A percentile compares a stretch with the other conserved stretches of the same genome.
Evolutionary conservation across 2,797 vertebrate species (phyloP).

Genomic region (Myiotriccus ornatus): DNA sequence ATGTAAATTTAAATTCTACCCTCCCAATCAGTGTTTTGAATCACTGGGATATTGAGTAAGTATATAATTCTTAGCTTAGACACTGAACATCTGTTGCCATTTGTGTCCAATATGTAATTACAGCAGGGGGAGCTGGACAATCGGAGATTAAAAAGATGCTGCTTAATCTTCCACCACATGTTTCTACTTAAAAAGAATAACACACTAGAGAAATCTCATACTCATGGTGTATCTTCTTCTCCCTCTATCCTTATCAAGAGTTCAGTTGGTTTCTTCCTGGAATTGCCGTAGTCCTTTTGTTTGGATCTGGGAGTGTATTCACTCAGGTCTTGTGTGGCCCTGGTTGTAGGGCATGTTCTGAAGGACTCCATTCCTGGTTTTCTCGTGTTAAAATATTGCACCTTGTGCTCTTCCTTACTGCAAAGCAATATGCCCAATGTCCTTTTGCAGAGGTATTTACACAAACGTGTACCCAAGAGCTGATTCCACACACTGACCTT

Average conservation of each 20-base stretch:
- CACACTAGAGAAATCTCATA: slow-evolving; percentile 15
- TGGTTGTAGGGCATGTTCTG: not conserved
- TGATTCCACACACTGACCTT: not conserved
- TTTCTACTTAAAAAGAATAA: slow-evolving; percentile 70
- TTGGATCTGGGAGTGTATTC: not conserved
- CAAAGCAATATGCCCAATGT: not conserved
- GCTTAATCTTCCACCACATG: slow-evolving; percentile 80
- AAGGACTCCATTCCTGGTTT: not conserved
- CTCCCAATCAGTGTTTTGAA: slow-evolving; percentile 52
- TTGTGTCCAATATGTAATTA: slow-evolving; percentile 80
- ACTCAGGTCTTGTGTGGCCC: not conserved
- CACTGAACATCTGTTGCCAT: slow-evolving; percentile 83
- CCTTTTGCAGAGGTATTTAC: not conserved
- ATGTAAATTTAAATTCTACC: slow-evolving; percentile 18
- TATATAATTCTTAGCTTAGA: slow-evolving; percentile 83
- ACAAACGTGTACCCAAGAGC: not conserved
- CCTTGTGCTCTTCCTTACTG: not conserved
- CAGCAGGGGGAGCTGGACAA: slow-evolving; percentile 80
- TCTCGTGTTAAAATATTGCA: not conserved
- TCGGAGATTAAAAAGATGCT: slow-evolving; percentile 78
- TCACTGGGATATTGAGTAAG: slow-evolving; percentile 76
- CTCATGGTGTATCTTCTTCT: not conserved
- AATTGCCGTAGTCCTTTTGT: not conserved
- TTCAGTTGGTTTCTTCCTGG: not conserved
- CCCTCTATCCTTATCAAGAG: not conserved